Base-by-base conservation (phyloP, 2,888 invertebrate genomes). In the Drosophila leonis region DNA sequence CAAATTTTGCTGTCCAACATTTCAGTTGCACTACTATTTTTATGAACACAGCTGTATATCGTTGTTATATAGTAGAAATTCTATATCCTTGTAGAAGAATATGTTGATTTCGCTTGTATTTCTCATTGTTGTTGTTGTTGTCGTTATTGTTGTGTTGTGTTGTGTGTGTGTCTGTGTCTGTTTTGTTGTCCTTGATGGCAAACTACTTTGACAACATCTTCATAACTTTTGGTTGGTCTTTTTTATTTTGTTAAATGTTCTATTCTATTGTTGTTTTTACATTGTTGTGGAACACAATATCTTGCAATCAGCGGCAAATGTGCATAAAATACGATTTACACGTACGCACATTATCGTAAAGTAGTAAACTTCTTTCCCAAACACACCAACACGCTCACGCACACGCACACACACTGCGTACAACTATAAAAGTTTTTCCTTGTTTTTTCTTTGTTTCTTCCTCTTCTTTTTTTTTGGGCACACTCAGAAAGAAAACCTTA, bases 291-390 rank as follows among this genome's bases (percentile, higher is more conserved):
- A 65, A 64, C 72, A 89, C 90, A 85, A 85, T 89, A 84, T 85
- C 83, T 86, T 75, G 86, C 85, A 86, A 86, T 86, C 85, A 86
- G 85, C 82, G 72, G 72, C 65, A 60, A 88, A 85, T 90, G 88
- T 90, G 86, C 90, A 86, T 90, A 83, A 86, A 86, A 86, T 86
- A 76, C 86, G 86, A 88, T 88, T 90, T 90, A 88, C 86, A 86
- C 86, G 86, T 86, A 88, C 88, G 86, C 86, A 83, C 86, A 85
- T 86, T 85, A 88, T 88, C 88, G 79, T 86, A 90, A 90, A 88
- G 51, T 79, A 85, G 72, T 77, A 83, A 87, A 87, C 65, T 85
- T 85, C 66, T 65, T 49, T 41, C 29, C 15, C 48, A 15, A 44
- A 55, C 27, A 18, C 69, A 37, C 49, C 12, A 31, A 13, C 13